Evolutionary conservation across 2,797 vertebrate species (phyloP).

Genomic region (Lagocephalus sceleratus): DNA sequence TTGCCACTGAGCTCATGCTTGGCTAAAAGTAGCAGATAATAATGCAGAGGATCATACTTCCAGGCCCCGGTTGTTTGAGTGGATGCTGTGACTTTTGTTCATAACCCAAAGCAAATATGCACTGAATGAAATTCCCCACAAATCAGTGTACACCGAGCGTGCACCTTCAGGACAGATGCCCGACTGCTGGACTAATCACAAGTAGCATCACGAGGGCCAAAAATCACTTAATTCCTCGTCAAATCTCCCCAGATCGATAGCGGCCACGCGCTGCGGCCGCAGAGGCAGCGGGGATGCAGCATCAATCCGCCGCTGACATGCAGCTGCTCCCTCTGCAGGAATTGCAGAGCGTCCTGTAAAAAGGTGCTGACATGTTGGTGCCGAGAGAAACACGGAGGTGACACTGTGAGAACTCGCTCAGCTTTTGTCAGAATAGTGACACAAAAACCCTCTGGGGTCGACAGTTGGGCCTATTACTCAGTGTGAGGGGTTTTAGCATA

Average conservation of each 20-base stretch:
- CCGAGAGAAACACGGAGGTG: neutral
- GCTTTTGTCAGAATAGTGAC: no score
- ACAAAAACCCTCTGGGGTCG: no score
- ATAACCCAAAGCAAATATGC: neutral
- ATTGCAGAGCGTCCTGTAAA: constrained; percentile 8
- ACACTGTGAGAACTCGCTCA: no score
- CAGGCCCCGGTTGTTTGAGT: neutral
- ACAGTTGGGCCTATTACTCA: no score
- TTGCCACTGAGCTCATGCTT: neutral
- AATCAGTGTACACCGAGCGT: neutral
- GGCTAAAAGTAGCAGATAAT: neutral
- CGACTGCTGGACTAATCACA: neutral
- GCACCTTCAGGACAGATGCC: neutral
- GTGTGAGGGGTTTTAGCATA: neutral
- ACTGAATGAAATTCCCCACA: neutral
- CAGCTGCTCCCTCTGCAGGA: constrained; percentile 14
- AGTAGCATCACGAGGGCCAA: constrained; percentile 29
- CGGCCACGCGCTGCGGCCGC: constrained; percentile 9
- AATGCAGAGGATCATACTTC: constrained; percentile 1
- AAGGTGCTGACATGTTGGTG: constrained; percentile 1
- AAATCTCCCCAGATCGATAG: constrained; percentile 33
- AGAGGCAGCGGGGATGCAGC: no score
- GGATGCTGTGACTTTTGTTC: neutral
- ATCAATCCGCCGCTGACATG: no score
- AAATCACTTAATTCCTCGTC: constrained; percentile 19